These are phyloP conservation scores for Aleiodes alternator DNA, from an alignment of 2,888 invertebrate species.

Conservation along the genomic window DNA sequence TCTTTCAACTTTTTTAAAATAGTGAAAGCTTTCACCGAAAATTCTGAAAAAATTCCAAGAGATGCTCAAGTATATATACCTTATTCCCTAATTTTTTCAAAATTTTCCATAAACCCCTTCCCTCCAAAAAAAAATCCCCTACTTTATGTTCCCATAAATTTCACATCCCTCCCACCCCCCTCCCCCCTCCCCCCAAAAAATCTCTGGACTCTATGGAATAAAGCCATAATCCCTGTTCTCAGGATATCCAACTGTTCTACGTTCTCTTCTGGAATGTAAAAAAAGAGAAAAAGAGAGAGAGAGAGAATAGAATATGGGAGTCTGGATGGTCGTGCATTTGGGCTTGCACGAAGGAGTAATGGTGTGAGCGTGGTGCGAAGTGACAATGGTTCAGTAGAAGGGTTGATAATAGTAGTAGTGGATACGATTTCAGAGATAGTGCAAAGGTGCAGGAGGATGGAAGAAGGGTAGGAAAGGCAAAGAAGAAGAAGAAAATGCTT, in stretches of 20 bases:
- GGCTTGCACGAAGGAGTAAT: constrained; percentile 41
- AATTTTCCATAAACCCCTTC: no score
- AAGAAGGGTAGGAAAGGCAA: constrained; percentile 4
- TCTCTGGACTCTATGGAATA: constrained; percentile 34
- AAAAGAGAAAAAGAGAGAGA: constrained; percentile 35
- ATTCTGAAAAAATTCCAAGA: no score
- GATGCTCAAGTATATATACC: no score
- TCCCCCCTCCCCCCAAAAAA: no score
- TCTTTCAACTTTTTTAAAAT: no score
- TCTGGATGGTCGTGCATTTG: constrained; percentile 36
- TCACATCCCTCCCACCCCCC: no score
- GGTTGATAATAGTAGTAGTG: constrained; percentile 23
- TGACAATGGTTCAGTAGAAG: constrained; percentile 37
- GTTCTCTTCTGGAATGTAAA: constrained; percentile 23
- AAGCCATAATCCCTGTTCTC: constrained; percentile 42
- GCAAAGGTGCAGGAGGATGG: constrained; percentile 16
- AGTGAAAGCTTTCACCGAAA: no score
- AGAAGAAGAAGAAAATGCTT: constrained; percentile 4
- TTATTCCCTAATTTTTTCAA: no score
- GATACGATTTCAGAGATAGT: constrained; percentile 30
- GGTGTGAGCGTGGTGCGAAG: constrained; percentile 42
- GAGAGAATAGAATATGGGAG: constrained; percentile 30
- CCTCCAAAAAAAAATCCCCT: no score
- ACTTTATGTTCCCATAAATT: not conserved
- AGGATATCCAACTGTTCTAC: constrained; percentile 4